phyloP scores from a whole-genome alignment of 2,888 invertebrate species.

The Calliscelio sp. region DNA sequence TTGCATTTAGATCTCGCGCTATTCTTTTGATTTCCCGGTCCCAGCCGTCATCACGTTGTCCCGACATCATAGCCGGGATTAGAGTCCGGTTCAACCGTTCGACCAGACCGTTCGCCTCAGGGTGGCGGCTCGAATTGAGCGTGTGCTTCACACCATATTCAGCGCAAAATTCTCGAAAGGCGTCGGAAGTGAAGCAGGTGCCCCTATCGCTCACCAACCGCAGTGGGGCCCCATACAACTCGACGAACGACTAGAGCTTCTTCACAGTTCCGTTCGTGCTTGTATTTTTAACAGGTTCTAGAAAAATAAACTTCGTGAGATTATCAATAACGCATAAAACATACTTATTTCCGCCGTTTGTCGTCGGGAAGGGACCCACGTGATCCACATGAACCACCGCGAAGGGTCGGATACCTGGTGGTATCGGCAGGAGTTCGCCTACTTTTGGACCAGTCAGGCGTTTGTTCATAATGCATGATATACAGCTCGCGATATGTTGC shows the following conservation, averaged over 20 bases:
- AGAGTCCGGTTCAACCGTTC: background rate
- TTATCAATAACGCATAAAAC: too few species aligned
- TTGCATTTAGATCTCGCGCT: background rate
- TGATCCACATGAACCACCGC: background rate
- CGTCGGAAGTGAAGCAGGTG: background rate
- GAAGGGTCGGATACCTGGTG: background rate
- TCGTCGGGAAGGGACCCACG: too few species aligned
- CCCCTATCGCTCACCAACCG: background rate
- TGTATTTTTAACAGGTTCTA: too few species aligned
- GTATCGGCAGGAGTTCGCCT: slow-evolving; percentile 68
- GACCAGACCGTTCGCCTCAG: background rate
- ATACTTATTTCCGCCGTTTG: too few species aligned
- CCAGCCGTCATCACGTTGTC: too few species aligned
- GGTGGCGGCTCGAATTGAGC: background rate
- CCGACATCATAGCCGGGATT: too few species aligned
- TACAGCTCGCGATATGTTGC: slow-evolving; percentile 65
- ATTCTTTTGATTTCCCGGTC: slow-evolving; percentile 8
- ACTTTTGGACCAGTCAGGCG: slow-evolving; percentile 58
- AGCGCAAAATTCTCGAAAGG: background rate
- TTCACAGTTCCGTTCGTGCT: too few species aligned
- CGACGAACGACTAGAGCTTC: too few species aligned
- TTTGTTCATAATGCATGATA: slow-evolving; percentile 70
- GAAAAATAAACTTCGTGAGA: too few species aligned
- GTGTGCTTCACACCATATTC: background rate
- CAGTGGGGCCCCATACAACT: too few species aligned